Evolutionary conservation across 2,113 vertebrate genomes (phyloP), one percentile per base, ranked within the genome.

Genomic region (Laticauda laticaudata): DNA sequence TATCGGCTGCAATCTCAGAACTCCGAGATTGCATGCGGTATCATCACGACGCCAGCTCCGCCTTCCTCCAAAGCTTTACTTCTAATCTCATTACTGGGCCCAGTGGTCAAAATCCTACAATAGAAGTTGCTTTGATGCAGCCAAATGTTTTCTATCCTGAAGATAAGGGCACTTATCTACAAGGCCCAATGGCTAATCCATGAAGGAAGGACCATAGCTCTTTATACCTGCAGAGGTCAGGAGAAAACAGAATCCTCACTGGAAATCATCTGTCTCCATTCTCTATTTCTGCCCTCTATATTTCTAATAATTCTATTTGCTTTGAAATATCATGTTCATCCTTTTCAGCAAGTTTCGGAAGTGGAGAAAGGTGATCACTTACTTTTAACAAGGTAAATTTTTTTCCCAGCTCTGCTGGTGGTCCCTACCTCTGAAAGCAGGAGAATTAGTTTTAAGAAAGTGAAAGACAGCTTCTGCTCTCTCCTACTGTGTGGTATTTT

Each of bases 291-390:
- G 26, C 87, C 87, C 87, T 88, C 51, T 54, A 15, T 88, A 34
- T n/a, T 54, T 55, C 54, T 34, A 18, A 45, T 43, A 59, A 26
- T 7, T 81, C 93, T 48, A 91, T 92, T 89, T 95, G 88, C 39
- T 93, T 88, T 93, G 56, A 21, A 87, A 90, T 86, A 91, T 48
- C 90, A 91, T 93, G 92, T 94, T 96, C 94, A 86, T 89, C 92
- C 45, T 95, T 92, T 93, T 94, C 95, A 95, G 91, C 93, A 59
- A 75, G 94, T 95, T 94, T 93, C 92, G 92, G 92, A 93, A 91
- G 34, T 18, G 92, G 91, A 61, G 23, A 92, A 6, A 85, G 94
- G 87, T 95, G 94, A 86, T 55, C 55, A 92, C 95, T 94, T 93
- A 81, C 91, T 94, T 95, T 92, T 59, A 90, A 92, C 64, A 15